Percentiles rank a stretch among this genome's conserved stretches.
These are phyloP conservation scores for Archips crataeganus DNA, from an alignment of 2,888 invertebrate genomes.

Conservation along the genomic window DNA sequence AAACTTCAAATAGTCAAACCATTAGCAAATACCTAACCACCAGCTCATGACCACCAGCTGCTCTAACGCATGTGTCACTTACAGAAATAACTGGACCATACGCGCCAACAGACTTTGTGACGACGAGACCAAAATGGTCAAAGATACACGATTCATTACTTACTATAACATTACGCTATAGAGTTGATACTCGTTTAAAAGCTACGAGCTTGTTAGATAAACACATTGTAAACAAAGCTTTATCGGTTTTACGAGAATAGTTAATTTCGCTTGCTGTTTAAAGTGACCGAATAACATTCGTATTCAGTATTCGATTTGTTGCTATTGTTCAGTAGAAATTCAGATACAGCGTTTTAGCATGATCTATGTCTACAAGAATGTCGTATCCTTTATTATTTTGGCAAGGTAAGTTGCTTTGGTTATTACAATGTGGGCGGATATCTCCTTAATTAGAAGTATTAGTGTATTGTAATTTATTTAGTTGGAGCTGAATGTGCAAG, in stretches of 20 bases:
- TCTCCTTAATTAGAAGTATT: conserved; percentile 18
- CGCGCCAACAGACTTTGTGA: conserved; percentile 59
- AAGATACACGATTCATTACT: conserved; percentile 37
- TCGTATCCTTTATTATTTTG: conserved; percentile 27
- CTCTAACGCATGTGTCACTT: conserved; percentile 61
- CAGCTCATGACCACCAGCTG: conserved; percentile 68
- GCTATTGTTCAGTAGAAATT: conserved; percentile 29
- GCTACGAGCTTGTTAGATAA: conserved; percentile 21
- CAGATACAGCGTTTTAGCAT: conserved; percentile 13
- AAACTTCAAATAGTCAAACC: conserved; percentile 53
- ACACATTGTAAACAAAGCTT: conserved; percentile 38
- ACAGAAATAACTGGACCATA: conserved; percentile 61
- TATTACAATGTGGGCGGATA: conserved; percentile 25
- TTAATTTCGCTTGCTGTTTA: conserved; percentile 33
- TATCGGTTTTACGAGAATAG: conserved; percentile 35
- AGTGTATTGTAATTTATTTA: neutral
- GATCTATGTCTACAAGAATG: conserved; percentile 24
- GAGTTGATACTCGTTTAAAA: conserved; percentile 25
- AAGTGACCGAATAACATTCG: conserved; percentile 33
- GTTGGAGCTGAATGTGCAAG: neutral
- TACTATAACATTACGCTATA: conserved; percentile 40
- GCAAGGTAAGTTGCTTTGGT: conserved; percentile 29
- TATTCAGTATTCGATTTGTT: conserved; percentile 37
- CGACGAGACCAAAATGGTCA: conserved; percentile 62
- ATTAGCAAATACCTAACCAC: conserved; percentile 59